Conservation (phyloP, 2,888 invertebrate genomes). For the Bhutanitis thaidina region DNA sequence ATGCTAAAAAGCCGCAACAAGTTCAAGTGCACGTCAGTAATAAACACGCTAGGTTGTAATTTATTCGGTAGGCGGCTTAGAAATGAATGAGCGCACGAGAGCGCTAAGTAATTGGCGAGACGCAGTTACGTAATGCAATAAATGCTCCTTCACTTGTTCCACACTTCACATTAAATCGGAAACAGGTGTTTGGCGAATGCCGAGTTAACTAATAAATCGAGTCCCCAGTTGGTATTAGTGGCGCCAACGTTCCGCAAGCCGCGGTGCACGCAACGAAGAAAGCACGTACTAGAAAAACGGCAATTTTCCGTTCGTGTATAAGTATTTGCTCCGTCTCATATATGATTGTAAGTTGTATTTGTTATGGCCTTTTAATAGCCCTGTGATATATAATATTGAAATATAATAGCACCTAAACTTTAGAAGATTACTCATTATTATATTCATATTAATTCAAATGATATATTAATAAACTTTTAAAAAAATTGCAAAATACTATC, state of each 20-base stretch:
- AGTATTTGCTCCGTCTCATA: slow-evolving; percentile 17
- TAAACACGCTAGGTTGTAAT: slow-evolving; percentile 41
- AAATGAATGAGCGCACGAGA: slow-evolving; percentile 43
- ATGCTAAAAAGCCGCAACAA: slow-evolving; percentile 37
- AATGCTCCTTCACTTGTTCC: slow-evolving; percentile 47
- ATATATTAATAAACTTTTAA: no score
- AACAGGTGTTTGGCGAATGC: slow-evolving; percentile 60
- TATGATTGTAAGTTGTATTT: slow-evolving; percentile 12
- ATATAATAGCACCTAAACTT: no score
- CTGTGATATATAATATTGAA: no score
- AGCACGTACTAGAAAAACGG: slow-evolving; percentile 20
- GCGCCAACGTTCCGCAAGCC: slow-evolving; percentile 63
- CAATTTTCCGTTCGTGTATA: slow-evolving; percentile 23
- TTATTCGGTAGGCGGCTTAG: slow-evolving; percentile 41
- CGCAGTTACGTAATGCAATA: slow-evolving; percentile 49
- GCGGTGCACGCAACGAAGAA: slow-evolving; percentile 21
- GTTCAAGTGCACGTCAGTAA: slow-evolving; percentile 62
- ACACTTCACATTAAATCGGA: slow-evolving; percentile 45
- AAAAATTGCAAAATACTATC: no score
- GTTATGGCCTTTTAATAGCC: no score
- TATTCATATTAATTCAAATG: no score
- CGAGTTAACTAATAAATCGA: slow-evolving; percentile 66
- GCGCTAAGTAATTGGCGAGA: slow-evolving; percentile 48
- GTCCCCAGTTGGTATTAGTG: slow-evolving; percentile 61
- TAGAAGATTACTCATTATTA: no score